Percentiles rank a stretch among this genome's conserved stretches.
These are phyloP conservation scores for Listrodromus nycthemerus DNA, from an alignment of 2,888 invertebrate species.

Conservation along the genomic window DNA sequence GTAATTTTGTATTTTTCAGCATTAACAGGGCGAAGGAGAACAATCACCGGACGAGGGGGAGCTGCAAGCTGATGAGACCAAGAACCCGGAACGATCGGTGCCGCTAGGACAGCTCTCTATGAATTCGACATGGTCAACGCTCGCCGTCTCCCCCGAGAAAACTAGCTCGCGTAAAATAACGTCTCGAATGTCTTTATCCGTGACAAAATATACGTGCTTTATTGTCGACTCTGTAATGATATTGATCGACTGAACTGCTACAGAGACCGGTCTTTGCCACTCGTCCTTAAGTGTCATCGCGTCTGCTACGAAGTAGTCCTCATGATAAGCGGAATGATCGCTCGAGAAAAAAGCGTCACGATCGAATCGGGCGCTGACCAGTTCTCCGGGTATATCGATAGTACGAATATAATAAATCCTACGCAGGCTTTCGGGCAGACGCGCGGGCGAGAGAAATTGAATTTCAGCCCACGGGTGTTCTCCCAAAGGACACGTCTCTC, in stretches of 20 bases:
- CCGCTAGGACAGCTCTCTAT: constrained; percentile 30
- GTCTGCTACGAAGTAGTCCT: background rate
- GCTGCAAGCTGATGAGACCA: background rate
- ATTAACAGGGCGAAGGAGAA: too few species aligned
- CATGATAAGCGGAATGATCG: background rate
- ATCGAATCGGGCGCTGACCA: background rate
- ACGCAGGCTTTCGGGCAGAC: background rate
- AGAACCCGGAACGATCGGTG: constrained; percentile 66
- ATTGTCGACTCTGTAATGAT: background rate
- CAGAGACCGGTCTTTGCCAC: background rate
- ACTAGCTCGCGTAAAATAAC: background rate
- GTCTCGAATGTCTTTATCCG: background rate
- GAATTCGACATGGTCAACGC: constrained; percentile 66
- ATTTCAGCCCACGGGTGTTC: background rate
- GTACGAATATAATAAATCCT: background rate
- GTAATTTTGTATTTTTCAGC: too few species aligned
- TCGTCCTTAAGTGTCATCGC: background rate
- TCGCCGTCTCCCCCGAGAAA: background rate
- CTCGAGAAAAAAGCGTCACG: background rate
- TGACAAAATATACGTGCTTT: background rate
- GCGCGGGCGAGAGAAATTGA: background rate
- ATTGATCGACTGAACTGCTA: too few species aligned
- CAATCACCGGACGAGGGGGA: too few species aligned
- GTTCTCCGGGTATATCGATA: background rate
- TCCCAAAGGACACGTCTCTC: background rate